phyloP scores from a whole-genome alignment of 1,140 invertebrate species.

The Mercenaria mercenaria region DNA sequence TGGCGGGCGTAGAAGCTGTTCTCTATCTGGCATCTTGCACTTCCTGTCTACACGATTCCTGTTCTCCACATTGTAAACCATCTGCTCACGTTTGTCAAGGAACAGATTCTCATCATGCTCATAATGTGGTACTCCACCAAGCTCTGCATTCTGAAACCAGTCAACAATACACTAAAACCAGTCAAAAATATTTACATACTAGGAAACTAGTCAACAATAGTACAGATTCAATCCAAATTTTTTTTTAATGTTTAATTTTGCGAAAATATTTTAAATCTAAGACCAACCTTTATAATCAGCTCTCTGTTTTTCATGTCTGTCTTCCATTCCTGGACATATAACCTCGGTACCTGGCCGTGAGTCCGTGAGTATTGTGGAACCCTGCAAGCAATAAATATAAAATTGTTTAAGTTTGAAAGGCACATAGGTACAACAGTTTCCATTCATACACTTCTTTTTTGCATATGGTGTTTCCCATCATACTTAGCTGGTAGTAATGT shows the following conservation, averaged over 20 bases:
- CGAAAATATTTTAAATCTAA: not conserved
- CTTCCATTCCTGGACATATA: constrained; percentile 85
- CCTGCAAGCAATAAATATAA: constrained; percentile 71
- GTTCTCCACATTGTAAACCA: constrained; percentile 85
- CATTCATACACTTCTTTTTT: not conserved
- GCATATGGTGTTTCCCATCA: not conserved
- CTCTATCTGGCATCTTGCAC: constrained; percentile 78
- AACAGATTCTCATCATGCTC: constrained; percentile 86
- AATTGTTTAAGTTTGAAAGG: not conserved
- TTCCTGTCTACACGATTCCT: constrained; percentile 82
- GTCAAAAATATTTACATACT: too few species aligned
- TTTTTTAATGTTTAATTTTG: too few species aligned
- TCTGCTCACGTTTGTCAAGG: constrained; percentile 85
- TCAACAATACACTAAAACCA: not conserved
- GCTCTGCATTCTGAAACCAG: constrained; percentile 82
- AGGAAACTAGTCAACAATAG: too few species aligned
- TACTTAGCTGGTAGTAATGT: not conserved
- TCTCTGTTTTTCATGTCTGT: constrained; percentile 85
- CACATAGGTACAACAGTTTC: not conserved
- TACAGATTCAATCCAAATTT: too few species aligned
- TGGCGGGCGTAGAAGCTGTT: constrained; percentile 79
- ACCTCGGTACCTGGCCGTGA: constrained; percentile 83
- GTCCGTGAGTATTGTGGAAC: constrained; percentile 80
- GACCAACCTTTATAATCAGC: constrained; percentile 82
- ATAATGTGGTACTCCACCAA: constrained; percentile 83